These are phyloP conservation scores for Drosophila teissieri DNA, from an alignment of 1,140 invertebrate genomes.

Conservation along the genomic window DNA sequence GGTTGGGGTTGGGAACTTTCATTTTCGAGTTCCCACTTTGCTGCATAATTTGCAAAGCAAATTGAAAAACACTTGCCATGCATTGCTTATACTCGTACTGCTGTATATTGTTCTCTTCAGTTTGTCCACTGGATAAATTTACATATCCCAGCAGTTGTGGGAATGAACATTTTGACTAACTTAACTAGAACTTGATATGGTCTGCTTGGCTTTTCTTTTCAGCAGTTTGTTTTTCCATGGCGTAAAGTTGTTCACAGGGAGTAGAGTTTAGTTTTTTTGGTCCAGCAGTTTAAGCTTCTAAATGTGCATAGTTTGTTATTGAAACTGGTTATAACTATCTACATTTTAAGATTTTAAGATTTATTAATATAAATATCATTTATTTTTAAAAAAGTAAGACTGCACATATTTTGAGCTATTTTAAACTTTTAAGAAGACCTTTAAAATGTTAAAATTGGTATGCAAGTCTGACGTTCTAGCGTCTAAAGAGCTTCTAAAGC, in stretches of 20 bases:
- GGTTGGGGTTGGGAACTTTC: slow-evolving; percentile 8
- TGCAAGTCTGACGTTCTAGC: slow-evolving; percentile 29
- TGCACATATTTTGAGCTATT: neutral
- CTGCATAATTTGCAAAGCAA: slow-evolving; percentile 58
- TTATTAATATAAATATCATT: no score
- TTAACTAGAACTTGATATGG: slow-evolving; percentile 6
- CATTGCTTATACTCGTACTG: slow-evolving; percentile 25
- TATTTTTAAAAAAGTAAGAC: no score
- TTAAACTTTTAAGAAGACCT: neutral
- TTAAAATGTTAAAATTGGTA: slow-evolving; percentile 32
- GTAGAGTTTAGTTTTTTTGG: neutral
- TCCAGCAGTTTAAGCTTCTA: neutral
- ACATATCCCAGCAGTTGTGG: slow-evolving; percentile 36
- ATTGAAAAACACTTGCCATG: slow-evolving; percentile 53
- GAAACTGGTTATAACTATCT: neutral
- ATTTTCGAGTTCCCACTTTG: slow-evolving; percentile 25
- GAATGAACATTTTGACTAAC: slow-evolving; percentile 19
- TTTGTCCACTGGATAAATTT: slow-evolving; percentile 22
- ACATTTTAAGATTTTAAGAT: no score
- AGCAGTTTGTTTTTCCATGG: slow-evolving; percentile 5
- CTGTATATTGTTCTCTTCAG: slow-evolving; percentile 28
- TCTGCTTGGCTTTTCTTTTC: slow-evolving; percentile 6
- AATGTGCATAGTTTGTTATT: neutral
- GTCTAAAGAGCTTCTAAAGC: slow-evolving; percentile 41
- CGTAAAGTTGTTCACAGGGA: slow-evolving; percentile 8